These are phyloP conservation scores for Gerris lacustris DNA, from an alignment of 2,888 invertebrate species.

Conservation along the genomic window DNA sequence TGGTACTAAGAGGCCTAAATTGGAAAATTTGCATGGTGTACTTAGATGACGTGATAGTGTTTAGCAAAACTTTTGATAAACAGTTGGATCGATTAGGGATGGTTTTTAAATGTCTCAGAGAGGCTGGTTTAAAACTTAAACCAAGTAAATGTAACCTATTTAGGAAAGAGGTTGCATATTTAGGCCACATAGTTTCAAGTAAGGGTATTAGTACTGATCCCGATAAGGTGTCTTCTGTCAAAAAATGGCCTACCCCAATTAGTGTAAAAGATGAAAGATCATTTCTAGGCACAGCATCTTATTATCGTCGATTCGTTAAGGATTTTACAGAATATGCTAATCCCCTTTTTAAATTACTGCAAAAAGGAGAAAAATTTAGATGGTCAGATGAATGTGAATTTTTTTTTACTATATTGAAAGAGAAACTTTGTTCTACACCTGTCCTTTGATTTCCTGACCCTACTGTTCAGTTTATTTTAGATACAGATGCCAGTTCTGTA, in stretches of 20 bases:
- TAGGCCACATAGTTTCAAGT: slow-evolving; percentile 24
- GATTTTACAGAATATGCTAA: background rate
- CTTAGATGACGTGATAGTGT: too few relatives aligned
- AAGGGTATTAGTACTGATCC: slow-evolving; percentile 25
- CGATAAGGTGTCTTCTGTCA: slow-evolving; percentile 25
- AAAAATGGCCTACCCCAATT: slow-evolving; percentile 25
- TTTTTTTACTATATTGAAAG: background rate
- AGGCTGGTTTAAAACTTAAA: slow-evolving; percentile 28
- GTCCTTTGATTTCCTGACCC: too few relatives aligned
- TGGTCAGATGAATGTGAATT: background rate
- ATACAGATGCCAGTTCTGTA: too few relatives aligned
- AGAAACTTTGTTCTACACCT: background rate
- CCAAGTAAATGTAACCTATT: slow-evolving; percentile 18
- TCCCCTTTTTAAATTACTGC: background rate
- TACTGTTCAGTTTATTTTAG: too few relatives aligned
- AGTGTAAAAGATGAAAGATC: slow-evolving; percentile 22
- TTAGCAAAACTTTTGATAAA: too few relatives aligned
- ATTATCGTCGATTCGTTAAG: slow-evolving; percentile 28
- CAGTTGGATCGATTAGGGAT: too few relatives aligned
- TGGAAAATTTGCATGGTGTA: too few relatives aligned
- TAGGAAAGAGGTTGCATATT: slow-evolving; percentile 20
- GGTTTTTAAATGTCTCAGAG: too few relatives aligned
- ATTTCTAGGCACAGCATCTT: slow-evolving; percentile 30
- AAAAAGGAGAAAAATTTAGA: background rate
- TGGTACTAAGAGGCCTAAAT: too few relatives aligned